Conservation (phyloP, 2,113 vertebrate genomes). For the Thymallus thymallus region DNA sequence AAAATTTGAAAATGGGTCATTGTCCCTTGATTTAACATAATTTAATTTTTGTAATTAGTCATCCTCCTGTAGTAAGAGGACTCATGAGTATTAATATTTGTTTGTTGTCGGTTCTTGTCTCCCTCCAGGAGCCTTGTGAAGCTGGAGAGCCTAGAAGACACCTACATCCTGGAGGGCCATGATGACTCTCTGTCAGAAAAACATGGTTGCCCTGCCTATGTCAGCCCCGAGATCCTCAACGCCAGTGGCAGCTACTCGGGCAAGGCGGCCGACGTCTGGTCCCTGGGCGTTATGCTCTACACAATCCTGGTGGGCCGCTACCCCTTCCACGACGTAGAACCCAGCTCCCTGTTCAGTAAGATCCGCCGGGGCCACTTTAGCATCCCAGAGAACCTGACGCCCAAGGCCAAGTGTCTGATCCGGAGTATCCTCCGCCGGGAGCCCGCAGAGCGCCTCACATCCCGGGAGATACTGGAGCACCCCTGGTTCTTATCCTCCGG, state of each 20-base stretch:
- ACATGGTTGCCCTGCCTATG: conserved; percentile 97
- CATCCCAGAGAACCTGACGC: conserved; percentile 96
- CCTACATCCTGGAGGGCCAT: conserved; percentile 87
- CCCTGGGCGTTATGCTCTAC: conserved; percentile 98
- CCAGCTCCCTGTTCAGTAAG: conserved; percentile 96
- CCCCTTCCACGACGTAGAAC: conserved; percentile 98
- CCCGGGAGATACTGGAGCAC: conserved; percentile 96
- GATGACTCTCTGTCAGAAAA: conserved; percentile 98
- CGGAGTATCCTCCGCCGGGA: conserved; percentile 95
- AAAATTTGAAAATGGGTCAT: too few relatives aligned
- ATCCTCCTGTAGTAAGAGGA: conserved; percentile 15
- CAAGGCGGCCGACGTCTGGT: conserved; percentile 98
- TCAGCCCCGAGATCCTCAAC: conserved; percentile 98
- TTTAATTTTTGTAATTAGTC: neutral
- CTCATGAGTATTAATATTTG: neutral
- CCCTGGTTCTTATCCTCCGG: conserved; percentile 92
- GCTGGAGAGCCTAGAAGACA: conserved; percentile 96
- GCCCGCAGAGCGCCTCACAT: conserved; percentile 93
- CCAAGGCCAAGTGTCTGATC: conserved; percentile 98
- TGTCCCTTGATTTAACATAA: too few relatives aligned
- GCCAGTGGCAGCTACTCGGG: conserved; percentile 98
- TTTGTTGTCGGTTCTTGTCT: neutral
- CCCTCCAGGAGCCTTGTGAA: conserved; percentile 86
- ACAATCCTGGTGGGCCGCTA: conserved; percentile 98
- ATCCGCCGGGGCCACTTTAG: conserved; percentile 98